Evolutionary conservation across 1,140 invertebrate species (phyloP), one percentile per base, ranked within the genome.

Genomic region (Brachionus manjavacas): DNA sequence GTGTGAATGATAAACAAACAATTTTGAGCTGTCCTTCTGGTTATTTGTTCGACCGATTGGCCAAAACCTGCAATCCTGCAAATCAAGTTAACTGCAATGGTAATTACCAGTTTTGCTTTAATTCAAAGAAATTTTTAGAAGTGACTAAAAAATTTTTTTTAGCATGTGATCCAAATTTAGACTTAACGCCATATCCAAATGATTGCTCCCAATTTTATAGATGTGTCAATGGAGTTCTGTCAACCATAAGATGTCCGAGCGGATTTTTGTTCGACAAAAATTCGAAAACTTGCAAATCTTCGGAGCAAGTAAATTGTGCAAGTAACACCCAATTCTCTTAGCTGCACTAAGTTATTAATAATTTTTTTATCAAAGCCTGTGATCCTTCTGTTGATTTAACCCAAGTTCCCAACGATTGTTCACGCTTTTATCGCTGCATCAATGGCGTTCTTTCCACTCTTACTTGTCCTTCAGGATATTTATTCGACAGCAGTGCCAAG

Each of bases 371-470:
- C 28, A n/a, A 31, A 70, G 66, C 20, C 25, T 79, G 74, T 55
- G 52, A 55, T 80, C 55, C 76, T 14, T 28, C 76, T 1, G 16
- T 31, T 35, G 76, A 80, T 64, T 64, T 80, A 41, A 80, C 76
- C 11, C 49, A 60, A 64, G 76, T 80, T 31, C 43, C 76, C 11
- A 64, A 64, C 28, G 76, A 80, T 55, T 80, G 76, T 9, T 31
- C 76, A 6, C 43, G 49, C 52, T 80, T 80, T 49, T 80, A 80
- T 39, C 41, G 43, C 1, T 80, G 76, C 39, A 11, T 64, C 14
- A 80, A 80, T 52, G 76, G 76, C 14, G 31, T 31, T 35, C 25
- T 14, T n/a, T 9, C 55, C 16, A 64, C 55, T 35, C n/a, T 80
- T 20, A 8, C 46, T 0, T 80, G 76, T 20, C 49, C 49, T 23